A percentile compares a stretch with the other conserved stretches of the same genome.
Evolutionary conservation across 1,140 invertebrate species (phyloP).

Genomic region (Schlechtendalia chinensis): DNA sequence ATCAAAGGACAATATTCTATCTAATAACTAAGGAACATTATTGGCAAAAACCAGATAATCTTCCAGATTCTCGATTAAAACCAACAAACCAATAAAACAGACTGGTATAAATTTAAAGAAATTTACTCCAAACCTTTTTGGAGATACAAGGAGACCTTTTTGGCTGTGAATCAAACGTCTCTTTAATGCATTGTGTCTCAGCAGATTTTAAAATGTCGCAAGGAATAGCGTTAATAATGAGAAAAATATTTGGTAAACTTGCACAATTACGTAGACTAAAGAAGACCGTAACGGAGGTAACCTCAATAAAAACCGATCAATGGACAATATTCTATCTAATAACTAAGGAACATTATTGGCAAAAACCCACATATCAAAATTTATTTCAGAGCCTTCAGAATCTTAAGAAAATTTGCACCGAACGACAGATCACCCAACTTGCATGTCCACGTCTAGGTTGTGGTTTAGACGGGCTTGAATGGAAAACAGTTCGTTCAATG

Average conservation of each 20-base stretch:
- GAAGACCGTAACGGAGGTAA: not conserved
- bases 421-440: not conserved
- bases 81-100: not conserved
- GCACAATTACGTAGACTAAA: not conserved
- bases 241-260: not conserved
- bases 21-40: too few species aligned
- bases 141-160: conserved; percentile 36
- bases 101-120: not conserved
- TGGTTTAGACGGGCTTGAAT: not conserved
- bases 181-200: conserved; percentile 23
- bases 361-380: not conserved
- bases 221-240: not conserved
- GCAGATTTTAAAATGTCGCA: conserved; percentile 5
- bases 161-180: not conserved
- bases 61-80: too few species aligned
- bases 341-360: not conserved
- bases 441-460: not conserved
- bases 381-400: not conserved
- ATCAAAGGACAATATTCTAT: too few species aligned
- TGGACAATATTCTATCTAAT: not conserved
- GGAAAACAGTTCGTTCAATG: not conserved
- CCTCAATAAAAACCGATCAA: not conserved
- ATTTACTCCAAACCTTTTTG: not conserved
- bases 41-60: too few species aligned
- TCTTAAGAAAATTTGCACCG: not conserved